Base-by-base conservation (phyloP, 2,888 invertebrate genomes). In the Zhengitettix transpicula region DNA sequence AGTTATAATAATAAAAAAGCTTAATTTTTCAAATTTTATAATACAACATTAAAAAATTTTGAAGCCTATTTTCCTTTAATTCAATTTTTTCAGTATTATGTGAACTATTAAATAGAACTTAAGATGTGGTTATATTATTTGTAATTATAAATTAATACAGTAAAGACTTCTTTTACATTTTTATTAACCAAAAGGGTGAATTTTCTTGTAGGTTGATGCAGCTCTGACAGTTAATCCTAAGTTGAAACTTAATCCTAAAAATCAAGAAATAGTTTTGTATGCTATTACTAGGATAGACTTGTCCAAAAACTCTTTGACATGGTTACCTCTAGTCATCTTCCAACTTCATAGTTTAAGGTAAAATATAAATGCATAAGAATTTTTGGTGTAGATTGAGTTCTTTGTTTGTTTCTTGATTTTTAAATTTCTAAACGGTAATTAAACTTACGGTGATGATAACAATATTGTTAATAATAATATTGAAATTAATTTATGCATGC, bases 211-310 rank as follows among this genome's bases (percentile, higher is more conserved):
- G 57, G 81, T 85, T 5, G 84, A 85, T 66, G 93, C 94, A 1
- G 87, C 90, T 0, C 74, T 90, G 51, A 84, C 87, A 61, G 84
- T 94, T 28, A 98, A 97, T 75, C 84, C 86, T 2, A 84, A 86
- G 67, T 74, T 96, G 40, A 81, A 84, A 65, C 80, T 85, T 57
- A 84, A 84, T 71, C 81, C 83, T 8, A 74, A 79, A 63, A 78
- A 81, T 65, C 78, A 78, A 64, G 81, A 83, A 60, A 80, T 86
- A 9, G 84, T 90, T 0, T 75, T 95, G n/a, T 87, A 86, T 68
- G 94, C 96, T 0, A 85, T 99, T 61, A 99, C 98, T 0, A 79
- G 96, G 51, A 76, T 98, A 40, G 98, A 99, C 72, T 79, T 98
- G 52, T 94, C 96, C 10, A 85, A 87, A 70, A 99, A 98, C 74